These are phyloP conservation scores for Dendronephthya gigantea DNA, from an alignment of 64 coral and sea anemone genomes.

Conservation along the genomic window DNA sequence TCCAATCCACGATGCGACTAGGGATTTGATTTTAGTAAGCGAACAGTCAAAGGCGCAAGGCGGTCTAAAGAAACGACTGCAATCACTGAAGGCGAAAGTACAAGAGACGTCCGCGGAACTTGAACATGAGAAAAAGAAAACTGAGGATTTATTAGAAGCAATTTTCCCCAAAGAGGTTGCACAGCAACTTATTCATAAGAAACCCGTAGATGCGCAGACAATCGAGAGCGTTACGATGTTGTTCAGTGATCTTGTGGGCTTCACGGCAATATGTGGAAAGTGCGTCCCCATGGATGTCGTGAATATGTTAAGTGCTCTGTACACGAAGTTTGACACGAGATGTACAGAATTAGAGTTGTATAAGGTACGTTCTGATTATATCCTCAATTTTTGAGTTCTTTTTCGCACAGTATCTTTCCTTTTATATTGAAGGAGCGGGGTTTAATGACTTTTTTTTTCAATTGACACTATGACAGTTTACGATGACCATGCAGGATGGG, in stretches of 20 bases:
- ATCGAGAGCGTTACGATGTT: conserved; percentile 75
- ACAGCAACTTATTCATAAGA: conserved; percentile 51
- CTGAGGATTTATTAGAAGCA: conserved; percentile 58
- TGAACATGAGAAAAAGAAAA: conserved; percentile 60
- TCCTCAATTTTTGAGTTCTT: background rate
- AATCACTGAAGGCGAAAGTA: conserved; percentile 48
- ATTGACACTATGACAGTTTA: too few species aligned
- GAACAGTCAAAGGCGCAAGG: conserved; percentile 67
- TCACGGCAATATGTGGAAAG: conserved; percentile 66
- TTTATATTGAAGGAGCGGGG: too few species aligned
- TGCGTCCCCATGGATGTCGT: conserved; percentile 76
- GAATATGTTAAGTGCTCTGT: conserved; percentile 59
- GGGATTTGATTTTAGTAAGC: conserved; percentile 62
- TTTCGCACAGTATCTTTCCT: background rate
- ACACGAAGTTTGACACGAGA: conserved; percentile 70
- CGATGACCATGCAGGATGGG: too few species aligned
- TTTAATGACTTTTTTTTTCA: too few species aligned
- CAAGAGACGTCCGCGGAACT: conserved; percentile 50
- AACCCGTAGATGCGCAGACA: conserved; percentile 49
- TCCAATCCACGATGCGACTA: conserved; percentile 79
- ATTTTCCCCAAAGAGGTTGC: conserved; percentile 73
- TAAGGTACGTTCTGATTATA: conserved; percentile 39
- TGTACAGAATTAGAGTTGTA: conserved; percentile 66
- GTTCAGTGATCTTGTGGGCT: conserved; percentile 78
- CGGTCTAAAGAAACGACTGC: conserved; percentile 63